Evolutionary conservation across 1,140 invertebrate species (phyloP).

Genomic region (Maconellicoccus hirsutus): DNA sequence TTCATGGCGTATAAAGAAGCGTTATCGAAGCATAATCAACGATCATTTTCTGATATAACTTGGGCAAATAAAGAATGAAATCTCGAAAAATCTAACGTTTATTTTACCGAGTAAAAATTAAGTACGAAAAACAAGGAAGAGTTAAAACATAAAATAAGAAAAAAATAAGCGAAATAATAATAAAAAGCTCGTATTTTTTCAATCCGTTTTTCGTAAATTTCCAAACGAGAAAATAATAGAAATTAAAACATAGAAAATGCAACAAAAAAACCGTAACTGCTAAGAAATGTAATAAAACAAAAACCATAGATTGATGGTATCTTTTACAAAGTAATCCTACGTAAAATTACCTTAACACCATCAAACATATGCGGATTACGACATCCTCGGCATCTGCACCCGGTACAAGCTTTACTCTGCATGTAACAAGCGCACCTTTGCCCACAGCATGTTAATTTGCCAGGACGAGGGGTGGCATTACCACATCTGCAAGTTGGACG

Average conservation of each 20-base stretch:
- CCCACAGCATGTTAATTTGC: constrained; percentile 81
- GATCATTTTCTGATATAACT: too few species aligned
- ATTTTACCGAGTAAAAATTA: neutral
- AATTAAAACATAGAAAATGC: neutral
- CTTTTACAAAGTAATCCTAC: neutral
- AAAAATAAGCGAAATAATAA: neutral
- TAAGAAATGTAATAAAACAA: too few species aligned
- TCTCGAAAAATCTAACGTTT: too few species aligned
- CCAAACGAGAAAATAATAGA: neutral
- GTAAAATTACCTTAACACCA: constrained; percentile 22
- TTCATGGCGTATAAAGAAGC: too few species aligned
- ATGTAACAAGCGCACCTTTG: constrained; percentile 88
- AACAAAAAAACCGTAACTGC: neutral
- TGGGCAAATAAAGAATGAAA: too few species aligned
- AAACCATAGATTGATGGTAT: neutral
- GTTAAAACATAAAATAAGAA: neutral
- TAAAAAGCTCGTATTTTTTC: too few species aligned
- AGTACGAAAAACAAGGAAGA: neutral
- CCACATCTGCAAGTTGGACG: constrained; percentile 60
- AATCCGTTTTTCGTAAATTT: too few species aligned
- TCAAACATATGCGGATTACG: constrained; percentile 52
- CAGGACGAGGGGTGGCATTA: constrained; percentile 73
- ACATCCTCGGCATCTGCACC: constrained; percentile 82
- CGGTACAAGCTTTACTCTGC: constrained; percentile 68
- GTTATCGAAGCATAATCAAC: too few species aligned